Conservation (phyloP, 2,888 invertebrate genomes). For the Rhopalosiphum nymphaeae region DNA sequence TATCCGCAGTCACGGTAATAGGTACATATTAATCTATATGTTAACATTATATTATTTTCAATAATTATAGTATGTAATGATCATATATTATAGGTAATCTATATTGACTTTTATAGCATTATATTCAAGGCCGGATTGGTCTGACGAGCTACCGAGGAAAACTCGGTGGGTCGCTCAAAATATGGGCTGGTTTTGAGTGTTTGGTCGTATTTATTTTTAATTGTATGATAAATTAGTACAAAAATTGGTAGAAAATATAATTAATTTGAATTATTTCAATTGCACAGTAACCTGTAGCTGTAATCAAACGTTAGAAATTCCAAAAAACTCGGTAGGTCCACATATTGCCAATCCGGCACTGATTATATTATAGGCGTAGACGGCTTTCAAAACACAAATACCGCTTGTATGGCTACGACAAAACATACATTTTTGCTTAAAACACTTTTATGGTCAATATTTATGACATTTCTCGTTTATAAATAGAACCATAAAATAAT, state of each 20-base stretch:
- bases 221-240: too few species aligned
- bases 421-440: neutral
- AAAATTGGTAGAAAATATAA: too few species aligned
- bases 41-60: neutral
- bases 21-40: neutral
- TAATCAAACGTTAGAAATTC: too few species aligned
- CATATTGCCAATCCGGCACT: too few species aligned
- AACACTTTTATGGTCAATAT: neutral
- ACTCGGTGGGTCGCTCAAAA: too few species aligned
- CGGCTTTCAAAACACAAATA: neutral
- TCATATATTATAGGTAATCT: neutral
- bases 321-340: too few species aligned
- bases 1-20: neutral
- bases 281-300: too few species aligned
- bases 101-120: neutral
- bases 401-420: neutral
- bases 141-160: too few species aligned
- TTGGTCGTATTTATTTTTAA: too few species aligned
- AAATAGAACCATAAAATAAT: constrained; percentile 2
- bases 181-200: too few species aligned
- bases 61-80: neutral
- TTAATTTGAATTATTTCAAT: too few species aligned
- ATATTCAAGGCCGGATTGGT: too few species aligned
- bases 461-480: neutral
- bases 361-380: neutral